A percentile compares a stretch with the other conserved stretches of the same genome.
Evolutionary conservation across 2,888 invertebrate genomes (phyloP).

Genomic region (Bombylius discolor): DNA sequence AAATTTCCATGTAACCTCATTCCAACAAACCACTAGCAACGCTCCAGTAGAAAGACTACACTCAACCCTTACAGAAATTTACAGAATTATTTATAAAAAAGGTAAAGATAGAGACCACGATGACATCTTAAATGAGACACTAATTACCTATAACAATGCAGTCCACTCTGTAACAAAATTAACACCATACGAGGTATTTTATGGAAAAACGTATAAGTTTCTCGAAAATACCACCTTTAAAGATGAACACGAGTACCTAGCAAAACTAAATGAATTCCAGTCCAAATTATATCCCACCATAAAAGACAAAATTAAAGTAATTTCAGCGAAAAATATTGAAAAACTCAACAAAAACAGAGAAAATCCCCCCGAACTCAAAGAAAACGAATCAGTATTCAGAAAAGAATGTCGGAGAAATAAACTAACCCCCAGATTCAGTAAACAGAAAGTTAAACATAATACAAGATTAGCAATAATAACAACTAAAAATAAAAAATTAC

Average conservation of each 20-base stretch:
- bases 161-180: neutral
- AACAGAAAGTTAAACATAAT: neutral
- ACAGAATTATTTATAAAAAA: constrained; percentile 7
- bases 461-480: neutral
- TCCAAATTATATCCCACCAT: neutral
- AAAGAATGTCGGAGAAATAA: neutral
- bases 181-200: constrained; percentile 2
- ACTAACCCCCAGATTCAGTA: neutral
- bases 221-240: neutral
- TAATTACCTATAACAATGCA: neutral
- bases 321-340: neutral
- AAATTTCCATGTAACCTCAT: constrained; percentile 4
- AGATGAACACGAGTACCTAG: neutral
- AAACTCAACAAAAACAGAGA: neutral
- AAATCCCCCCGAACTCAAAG: neutral
- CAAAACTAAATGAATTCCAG: neutral
- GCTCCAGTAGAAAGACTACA: constrained; percentile 13
- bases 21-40: constrained; percentile 4
- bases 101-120: neutral
- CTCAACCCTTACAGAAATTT: constrained; percentile 13
- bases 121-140: neutral
- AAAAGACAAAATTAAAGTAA: neutral
- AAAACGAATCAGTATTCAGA: neutral
- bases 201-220: neutral
- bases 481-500: neutral